Evolutionary conservation across 2,888 invertebrate species (phyloP), one percentile per base, ranked within the genome.

Genomic region (Drosophila atripex): DNA sequence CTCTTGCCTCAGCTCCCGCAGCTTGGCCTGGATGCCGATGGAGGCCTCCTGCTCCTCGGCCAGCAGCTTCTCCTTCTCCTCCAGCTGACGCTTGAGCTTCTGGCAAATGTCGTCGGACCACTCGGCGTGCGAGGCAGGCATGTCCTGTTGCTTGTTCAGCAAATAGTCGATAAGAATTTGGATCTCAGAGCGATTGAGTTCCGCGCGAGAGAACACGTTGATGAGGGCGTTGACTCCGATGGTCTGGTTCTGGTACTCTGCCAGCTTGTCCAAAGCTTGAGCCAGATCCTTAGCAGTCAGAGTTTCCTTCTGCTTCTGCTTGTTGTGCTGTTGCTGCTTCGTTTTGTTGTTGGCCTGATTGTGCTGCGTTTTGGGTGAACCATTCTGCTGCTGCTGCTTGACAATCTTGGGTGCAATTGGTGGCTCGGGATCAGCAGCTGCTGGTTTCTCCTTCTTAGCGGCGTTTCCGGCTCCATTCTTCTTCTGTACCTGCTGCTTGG

Each of bases 61-160:
- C 4, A 97, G 91, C 1, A 94, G 93, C 79, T 95, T 95, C 79
- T 97, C 97, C 87, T 96, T 97, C 77, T 98, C 97, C 21, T 96
- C 95, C 28, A 98, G 92, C 90, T 98, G 97, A 80, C 96, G 97
- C 91, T 96, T 97, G 78, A 98, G 90, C 88, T 96, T 96, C 78
- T 96, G 95, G 73, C 97, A 94, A 1, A 97, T 96, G 90, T 98
- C 97, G 94, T 97, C 96, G 54, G 95, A 95, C 97, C 97, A 97
- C 88, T 97, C 97, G 2, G 96, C 95, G 88, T 95, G 94, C 75
- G 95, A 93, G 0, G 95, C 94, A 77, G 94, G 93, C 71, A 95
- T 95, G 90, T 95, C 95, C 90, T 96, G 95, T 91, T 97, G 97
- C 90, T 97, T 97, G 92, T 97, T 97, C 79, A 98, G 93, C 82